Percentiles rank a stretch among this genome's conserved stretches.
Conservation (phyloP, 2,888 invertebrate species). For the Acleris laterana region DNA sequence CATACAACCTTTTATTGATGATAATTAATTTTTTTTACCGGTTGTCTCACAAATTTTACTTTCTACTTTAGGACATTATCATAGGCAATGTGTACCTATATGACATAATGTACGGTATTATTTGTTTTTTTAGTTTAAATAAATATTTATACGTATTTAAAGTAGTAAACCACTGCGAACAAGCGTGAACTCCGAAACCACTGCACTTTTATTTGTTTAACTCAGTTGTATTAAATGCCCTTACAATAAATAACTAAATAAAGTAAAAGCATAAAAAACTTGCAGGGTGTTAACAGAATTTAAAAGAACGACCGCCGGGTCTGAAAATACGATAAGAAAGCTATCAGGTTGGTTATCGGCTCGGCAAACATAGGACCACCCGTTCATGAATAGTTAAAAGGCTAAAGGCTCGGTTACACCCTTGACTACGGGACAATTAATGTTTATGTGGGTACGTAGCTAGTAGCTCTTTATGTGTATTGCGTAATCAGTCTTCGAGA, state of each 20-base stretch:
- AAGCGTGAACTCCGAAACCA: too few species aligned
- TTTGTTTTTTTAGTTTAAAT: too few species aligned
- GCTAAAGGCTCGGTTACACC: slow-evolving; percentile 52
- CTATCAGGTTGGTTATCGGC: slow-evolving; percentile 63
- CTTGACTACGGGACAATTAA: slow-evolving; percentile 20
- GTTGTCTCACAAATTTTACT: too few species aligned
- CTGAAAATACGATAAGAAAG: slow-evolving; percentile 66
- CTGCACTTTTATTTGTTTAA: too few species aligned
- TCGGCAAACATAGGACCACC: slow-evolving; percentile 60
- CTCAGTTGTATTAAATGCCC: not conserved
- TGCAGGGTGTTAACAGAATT: slow-evolving; percentile 14
- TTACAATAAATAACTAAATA: not conserved
- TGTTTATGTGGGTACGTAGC: slow-evolving; percentile 25
- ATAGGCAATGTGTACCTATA: too few species aligned
- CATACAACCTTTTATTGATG: too few species aligned
- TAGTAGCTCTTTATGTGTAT: slow-evolving; percentile 28
- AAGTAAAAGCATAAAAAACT: slow-evolving; percentile 3
- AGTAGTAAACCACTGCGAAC: too few species aligned
- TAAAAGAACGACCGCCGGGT: slow-evolving; percentile 47
- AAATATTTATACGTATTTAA: too few species aligned
- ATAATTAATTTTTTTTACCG: too few species aligned
- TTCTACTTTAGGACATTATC: too few species aligned
- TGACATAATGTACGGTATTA: too few species aligned
- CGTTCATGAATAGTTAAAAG: slow-evolving; percentile 72
- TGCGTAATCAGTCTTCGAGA: slow-evolving; percentile 48